Evolutionary conservation across 2,888 invertebrate species (phyloP), one percentile per base, ranked within the genome.

Genomic region (Tyria jacobaeae): DNA sequence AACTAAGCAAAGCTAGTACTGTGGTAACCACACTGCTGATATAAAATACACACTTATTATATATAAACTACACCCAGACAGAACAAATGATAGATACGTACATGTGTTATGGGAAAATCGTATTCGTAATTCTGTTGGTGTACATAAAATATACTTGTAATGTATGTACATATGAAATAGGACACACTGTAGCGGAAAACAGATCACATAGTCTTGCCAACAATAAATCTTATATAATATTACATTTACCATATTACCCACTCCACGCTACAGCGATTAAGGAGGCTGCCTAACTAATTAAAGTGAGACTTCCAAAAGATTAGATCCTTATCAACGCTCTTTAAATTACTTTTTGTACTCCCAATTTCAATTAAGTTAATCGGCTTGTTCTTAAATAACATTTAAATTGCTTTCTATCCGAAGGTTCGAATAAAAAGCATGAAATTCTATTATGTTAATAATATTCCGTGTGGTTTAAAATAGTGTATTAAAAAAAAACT

Each of bases 381-480:
- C 58, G 68, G 68, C 69, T 76, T 69, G 70, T 66, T 72, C 67
- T 72, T 73, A 73, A 78, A 80, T 71, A 74, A 76, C 70, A 70
- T 78, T 78, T 60, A 78, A 80, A 82, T 83, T 80, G 69, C 62
- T 86, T 83, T 80, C 65, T 62, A 57, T 73, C 35, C 64, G 56
- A 76, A 81, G 85, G 86, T 84, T 79, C 84, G 82, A 76, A 85
- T 82, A 76, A 80, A 83, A 82, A 79, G 85, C 86, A 84, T 88
- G 81, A 86, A 87, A 85, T 81, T 65, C 35, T 62, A 68, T 74
- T 66, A 62, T 52, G 60, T 62, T 61, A 60, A 25, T 53, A 17
- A 53, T 24, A 54, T 55, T 51, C 49, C 52, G 24, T 17, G 39
- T 44, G 31, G 15, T 14, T n/a, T 24, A n/a, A 35, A 27, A 49